These are phyloP conservation scores for Tinamus major DNA, from an alignment of 2,797 vertebrate genomes.

Conservation along the genomic window DNA sequence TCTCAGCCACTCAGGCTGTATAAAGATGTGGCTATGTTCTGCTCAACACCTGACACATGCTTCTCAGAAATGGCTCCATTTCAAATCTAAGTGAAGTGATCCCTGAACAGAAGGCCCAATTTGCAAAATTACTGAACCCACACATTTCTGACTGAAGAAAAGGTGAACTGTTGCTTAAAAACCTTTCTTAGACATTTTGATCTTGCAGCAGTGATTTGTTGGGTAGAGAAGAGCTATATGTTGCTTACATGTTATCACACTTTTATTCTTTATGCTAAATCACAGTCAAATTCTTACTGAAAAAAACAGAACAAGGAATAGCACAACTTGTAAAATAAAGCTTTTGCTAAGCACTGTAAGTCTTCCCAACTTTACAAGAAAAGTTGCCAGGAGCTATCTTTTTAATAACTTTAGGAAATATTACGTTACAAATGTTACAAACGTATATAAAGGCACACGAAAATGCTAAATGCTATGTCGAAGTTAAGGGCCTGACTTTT, in stretches of 20 bases:
- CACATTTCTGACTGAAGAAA: background rate
- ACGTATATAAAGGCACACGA: conserved; percentile 19
- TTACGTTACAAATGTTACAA: conserved; percentile 39
- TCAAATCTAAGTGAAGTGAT: conserved; percentile 30
- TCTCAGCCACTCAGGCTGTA: conserved; percentile 8
- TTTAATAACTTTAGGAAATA: conserved; percentile 62
- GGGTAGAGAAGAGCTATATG: background rate
- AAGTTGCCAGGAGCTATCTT: conserved; percentile 5
- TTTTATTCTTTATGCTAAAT: conserved; percentile 55
- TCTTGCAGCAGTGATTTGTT: background rate
- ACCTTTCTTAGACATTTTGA: background rate
- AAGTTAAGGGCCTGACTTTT: conserved; percentile 36
- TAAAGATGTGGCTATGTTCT: conserved; percentile 30
- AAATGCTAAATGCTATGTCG: background rate
- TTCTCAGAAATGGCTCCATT: conserved; percentile 43
- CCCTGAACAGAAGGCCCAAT: conserved; percentile 8
- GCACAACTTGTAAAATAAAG: conserved; percentile 39
- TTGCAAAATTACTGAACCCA: conserved; percentile 14
- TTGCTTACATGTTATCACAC: background rate
- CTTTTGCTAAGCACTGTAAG: background rate
- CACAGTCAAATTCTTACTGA: conserved; percentile 47
- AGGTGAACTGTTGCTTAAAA: background rate
- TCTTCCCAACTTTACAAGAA: conserved; percentile 35
- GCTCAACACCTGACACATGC: conserved; percentile 32
- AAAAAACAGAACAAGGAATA: conserved; percentile 47